Percentiles rank a stretch among this genome's conserved stretches.
These are phyloP conservation scores for Phrynocephalus vlangalii DNA, from an alignment of 2,797 vertebrate genomes.

Conservation along the genomic window DNA sequence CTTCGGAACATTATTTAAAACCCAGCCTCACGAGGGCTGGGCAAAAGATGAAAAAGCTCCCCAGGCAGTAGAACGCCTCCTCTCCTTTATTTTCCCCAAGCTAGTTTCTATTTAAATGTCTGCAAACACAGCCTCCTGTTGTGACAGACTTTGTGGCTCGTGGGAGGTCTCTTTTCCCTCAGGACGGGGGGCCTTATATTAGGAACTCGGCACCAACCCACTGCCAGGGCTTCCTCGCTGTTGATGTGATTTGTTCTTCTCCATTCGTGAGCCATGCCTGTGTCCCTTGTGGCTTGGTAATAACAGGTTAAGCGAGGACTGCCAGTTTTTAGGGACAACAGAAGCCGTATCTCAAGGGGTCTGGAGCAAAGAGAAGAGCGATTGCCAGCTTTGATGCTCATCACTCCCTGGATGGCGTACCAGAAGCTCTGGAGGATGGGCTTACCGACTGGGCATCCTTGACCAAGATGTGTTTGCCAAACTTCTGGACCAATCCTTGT, in stretches of 20 bases:
- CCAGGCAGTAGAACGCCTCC: constrained; percentile 71
- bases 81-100: constrained; percentile 60
- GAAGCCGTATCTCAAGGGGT: background rate
- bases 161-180: constrained; percentile 10
- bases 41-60: constrained; percentile 81
- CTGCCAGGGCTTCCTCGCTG: constrained; percentile 38
- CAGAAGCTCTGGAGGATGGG: background rate
- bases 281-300: constrained; percentile 14
- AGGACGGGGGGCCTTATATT: background rate
- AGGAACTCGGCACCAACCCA: constrained; percentile 7
- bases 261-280: constrained; percentile 3
- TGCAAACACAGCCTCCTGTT: constrained; percentile 56
- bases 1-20: constrained; percentile 57
- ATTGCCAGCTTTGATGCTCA: background rate
- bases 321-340: constrained; percentile 27
- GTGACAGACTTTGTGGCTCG: constrained; percentile 19
- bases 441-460: background rate
- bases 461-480: background rate
- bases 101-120: constrained; percentile 82
- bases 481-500: background rate
- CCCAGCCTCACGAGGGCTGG: constrained; percentile 77
- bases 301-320: background rate
- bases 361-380: constrained; percentile 6
- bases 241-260: constrained; percentile 19
- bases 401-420: background rate